These are phyloP conservation scores for Sycophila texana DNA, from an alignment of 2,888 invertebrate genomes.

Conservation along the genomic window DNA sequence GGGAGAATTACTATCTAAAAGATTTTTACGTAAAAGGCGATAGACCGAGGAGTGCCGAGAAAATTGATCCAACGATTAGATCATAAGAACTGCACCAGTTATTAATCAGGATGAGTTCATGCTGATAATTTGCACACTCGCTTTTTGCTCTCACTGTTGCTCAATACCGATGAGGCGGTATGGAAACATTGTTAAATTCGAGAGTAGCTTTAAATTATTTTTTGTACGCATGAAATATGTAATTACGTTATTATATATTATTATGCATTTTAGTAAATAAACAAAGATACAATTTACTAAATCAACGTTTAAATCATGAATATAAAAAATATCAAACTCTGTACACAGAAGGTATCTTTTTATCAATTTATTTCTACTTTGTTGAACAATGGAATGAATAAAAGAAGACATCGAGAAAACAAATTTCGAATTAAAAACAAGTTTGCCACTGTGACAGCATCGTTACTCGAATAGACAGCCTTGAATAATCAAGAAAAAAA, in stretches of 20 bases:
- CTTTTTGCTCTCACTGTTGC: neutral
- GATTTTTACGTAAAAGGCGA: neutral
- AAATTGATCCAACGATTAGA: neutral
- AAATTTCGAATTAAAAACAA: slow-evolving; percentile 12
- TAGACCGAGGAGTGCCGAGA: neutral
- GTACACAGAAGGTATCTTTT: neutral
- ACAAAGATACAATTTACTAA: too few relatives aligned
- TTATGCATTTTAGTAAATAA: too few relatives aligned
- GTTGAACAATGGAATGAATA: too few relatives aligned
- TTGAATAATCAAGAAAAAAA: slow-evolving; percentile 6
- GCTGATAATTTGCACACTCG: neutral
- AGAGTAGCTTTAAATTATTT: neutral
- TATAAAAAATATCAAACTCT: neutral
- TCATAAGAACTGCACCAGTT: neutral
- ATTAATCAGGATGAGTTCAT: neutral
- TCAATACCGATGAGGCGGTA: neutral
- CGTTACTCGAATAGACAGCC: neutral
- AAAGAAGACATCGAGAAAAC: too few relatives aligned
- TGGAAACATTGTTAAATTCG: neutral
- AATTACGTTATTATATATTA: too few relatives aligned
- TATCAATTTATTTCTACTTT: neutral
- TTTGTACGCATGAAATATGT: too few relatives aligned
- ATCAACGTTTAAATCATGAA: too few relatives aligned
- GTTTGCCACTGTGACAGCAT: neutral
- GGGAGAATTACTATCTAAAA: neutral